Percentiles rank a stretch among this genome's conserved stretches.
Evolutionary conservation across 2,888 invertebrate genomes (phyloP).

Genomic region (Eupithecia vulgata): DNA sequence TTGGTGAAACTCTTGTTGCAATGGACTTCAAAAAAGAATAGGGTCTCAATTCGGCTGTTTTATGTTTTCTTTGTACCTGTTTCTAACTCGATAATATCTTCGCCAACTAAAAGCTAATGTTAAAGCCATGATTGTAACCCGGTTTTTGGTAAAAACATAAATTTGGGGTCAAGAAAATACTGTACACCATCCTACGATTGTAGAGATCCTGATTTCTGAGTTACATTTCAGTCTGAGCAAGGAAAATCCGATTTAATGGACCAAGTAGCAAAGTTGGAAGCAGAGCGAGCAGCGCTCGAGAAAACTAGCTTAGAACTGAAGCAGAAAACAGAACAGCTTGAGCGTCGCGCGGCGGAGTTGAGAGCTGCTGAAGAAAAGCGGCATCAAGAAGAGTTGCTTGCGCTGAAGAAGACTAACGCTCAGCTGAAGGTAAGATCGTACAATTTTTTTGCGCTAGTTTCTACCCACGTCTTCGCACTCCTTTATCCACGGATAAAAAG

Average conservation of each 20-base stretch:
- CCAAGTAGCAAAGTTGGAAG: conserved; percentile 88
- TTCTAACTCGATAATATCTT: no score
- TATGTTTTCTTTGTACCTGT: neutral
- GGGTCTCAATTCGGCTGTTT: neutral
- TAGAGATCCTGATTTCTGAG: neutral
- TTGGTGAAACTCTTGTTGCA: conserved; percentile 17
- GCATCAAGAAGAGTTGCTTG: conserved; percentile 95
- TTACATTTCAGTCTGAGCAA: conserved; percentile 87
- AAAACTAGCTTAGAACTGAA: conserved; percentile 84
- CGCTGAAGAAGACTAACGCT: conserved; percentile 96
- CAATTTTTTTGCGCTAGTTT: neutral
- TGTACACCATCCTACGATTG: no score
- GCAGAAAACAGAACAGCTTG: conserved; percentile 90
- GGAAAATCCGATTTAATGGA: conserved; percentile 92
- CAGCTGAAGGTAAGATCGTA: conserved; percentile 90
- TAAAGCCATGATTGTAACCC: neutral
- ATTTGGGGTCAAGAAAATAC: no score
- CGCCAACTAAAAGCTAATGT: no score
- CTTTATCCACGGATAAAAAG: no score
- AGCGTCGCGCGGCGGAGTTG: conserved; percentile 91
- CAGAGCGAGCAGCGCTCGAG: conserved; percentile 86
- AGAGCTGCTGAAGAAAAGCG: conserved; percentile 95
- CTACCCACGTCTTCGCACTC: neutral
- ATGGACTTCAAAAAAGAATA: no score
- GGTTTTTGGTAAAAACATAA: neutral